Base-by-base conservation (phyloP, 2,113 vertebrate species). In the Sceloporus tristichus region DNA sequence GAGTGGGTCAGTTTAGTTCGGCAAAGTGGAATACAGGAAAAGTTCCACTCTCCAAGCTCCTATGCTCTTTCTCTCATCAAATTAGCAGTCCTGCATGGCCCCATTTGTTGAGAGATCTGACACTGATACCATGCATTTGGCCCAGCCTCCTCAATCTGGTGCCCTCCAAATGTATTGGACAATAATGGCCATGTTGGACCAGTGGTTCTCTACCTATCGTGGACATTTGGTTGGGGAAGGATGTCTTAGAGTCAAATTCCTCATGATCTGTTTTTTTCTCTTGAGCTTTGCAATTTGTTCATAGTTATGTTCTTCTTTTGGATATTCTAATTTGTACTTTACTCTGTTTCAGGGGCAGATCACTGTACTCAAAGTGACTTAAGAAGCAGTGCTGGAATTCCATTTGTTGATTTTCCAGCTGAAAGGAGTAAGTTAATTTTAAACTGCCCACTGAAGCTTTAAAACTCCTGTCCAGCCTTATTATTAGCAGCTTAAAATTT, bases 391-490 rank as follows among this genome's bases (percentile, higher is more conserved):
- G 85, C 91, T 95, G 95, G 91, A 95, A 96, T 95, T 87, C 78
- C 89, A 80, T 86, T 86, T 95, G 93, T 93, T 96, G 96, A 96
- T 97, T 97, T 97, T 96, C 96, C 95, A 96, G 95, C 95, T 95
- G 95, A 96, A 95, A 94, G 95, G 95, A 97, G 95, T 82, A 94
- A 92, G 95, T 97, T 96, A 96, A 97, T 96, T 96, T 96, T 94
- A 94, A 90, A 95, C 92, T 93, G 90, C 95, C 93, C 86, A 85
- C 88, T 94, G 94, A 90, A 95, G 94, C 94, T 94, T 96, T 96
- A 95, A 96, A 96, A 96, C 94, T 95, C 90, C 96, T 96, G 93
- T 95, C 96, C 95, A 95, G 92, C 92, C 92, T 91, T 82, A 88
- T 96, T 96, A 96, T 96, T 85, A 95, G 94, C 19, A 82, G 88